A percentile compares a stretch with the other conserved stretches of the same genome.
Evolutionary conservation across 2,113 vertebrate genomes (phyloP).

Genomic region (Chauna torquata): DNA sequence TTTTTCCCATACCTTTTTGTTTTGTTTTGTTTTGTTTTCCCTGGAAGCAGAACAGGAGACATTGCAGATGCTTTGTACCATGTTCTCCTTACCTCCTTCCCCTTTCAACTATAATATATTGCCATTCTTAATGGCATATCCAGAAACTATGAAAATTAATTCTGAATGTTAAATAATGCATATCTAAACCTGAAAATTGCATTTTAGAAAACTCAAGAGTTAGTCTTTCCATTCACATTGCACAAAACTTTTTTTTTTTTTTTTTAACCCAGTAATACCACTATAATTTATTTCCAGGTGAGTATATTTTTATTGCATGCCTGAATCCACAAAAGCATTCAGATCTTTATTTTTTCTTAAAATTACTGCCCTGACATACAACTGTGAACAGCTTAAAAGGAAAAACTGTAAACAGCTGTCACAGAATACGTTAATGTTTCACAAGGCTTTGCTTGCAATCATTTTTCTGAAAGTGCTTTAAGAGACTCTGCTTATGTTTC

Average conservation of each 20-base stretch:
- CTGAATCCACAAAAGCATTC: constrained; percentile 2
- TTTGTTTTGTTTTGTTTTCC: neutral
- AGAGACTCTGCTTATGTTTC: constrained; percentile 35
- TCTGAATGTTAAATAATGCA: constrained; percentile 36
- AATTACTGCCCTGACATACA: constrained; percentile 22
- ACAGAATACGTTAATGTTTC: constrained; percentile 26
- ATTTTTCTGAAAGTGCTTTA: constrained; percentile 35
- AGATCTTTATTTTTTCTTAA: neutral
- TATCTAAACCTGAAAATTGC: constrained; percentile 30
- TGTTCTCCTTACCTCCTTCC: neutral
- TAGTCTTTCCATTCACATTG: neutral
- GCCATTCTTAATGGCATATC: neutral
- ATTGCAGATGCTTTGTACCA: neutral
- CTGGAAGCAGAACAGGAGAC: neutral
- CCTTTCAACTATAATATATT: neutral
- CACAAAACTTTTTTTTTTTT: neutral
- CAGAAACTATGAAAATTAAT: constrained; percentile 9
- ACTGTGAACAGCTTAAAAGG: constrained; percentile 26
- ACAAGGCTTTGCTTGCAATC: constrained; percentile 32
- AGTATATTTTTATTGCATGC: neutral
- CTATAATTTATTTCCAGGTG: neutral
- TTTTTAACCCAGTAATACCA: neutral
- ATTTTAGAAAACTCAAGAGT: neutral
- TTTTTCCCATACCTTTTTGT: neutral
- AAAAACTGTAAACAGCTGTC: constrained; percentile 52